Percentiles rank a stretch among this genome's conserved stretches.
Conservation (phyloP, 1,140 invertebrate genomes). For the Ganaspis sp. region DNA sequence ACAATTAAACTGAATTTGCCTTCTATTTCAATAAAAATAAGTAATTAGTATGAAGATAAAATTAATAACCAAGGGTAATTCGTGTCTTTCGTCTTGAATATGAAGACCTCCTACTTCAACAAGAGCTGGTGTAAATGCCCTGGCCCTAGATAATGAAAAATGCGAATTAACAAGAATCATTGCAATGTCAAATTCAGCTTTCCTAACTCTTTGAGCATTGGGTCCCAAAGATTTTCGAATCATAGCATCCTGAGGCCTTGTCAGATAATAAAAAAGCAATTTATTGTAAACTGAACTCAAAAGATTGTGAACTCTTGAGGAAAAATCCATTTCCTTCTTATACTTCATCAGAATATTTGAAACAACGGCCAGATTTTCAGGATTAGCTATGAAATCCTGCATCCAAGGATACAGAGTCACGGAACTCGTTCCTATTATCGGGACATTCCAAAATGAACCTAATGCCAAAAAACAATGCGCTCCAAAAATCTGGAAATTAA, state of each 20-base stretch:
- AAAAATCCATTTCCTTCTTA: slow-evolving; percentile 78
- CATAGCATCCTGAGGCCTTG: slow-evolving; percentile 57
- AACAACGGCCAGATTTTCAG: slow-evolving; percentile 79
- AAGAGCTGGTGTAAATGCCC: slow-evolving; percentile 73
- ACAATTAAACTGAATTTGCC: too few species aligned
- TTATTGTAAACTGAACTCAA: slow-evolving; percentile 46
- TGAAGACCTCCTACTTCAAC: slow-evolving; percentile 81
- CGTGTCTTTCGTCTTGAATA: slow-evolving; percentile 60
- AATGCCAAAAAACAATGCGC: slow-evolving; percentile 76
- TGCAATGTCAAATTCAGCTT: slow-evolving; percentile 74
- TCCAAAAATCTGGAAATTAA: slow-evolving; percentile 62
- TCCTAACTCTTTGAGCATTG: slow-evolving; percentile 64
- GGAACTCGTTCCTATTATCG: slow-evolving; percentile 78
- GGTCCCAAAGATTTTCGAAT: slow-evolving; percentile 70
- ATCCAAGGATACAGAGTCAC: slow-evolving; percentile 80
- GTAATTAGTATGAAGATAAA: too few species aligned
- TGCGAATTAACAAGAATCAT: slow-evolving; percentile 79
- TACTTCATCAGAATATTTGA: slow-evolving; percentile 78
- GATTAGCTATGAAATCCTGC: slow-evolving; percentile 79
- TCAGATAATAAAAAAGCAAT: slow-evolving; percentile 50
- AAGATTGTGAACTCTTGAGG: slow-evolving; percentile 78
- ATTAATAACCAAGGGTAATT: slow-evolving; percentile 54
- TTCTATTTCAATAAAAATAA: too few species aligned
- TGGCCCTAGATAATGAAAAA: slow-evolving; percentile 74
- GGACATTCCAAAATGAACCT: slow-evolving; percentile 77